These are phyloP conservation scores for Oxyteleia sp. DNA, from an alignment of 2,888 invertebrate genomes.

Conservation along the genomic window DNA sequence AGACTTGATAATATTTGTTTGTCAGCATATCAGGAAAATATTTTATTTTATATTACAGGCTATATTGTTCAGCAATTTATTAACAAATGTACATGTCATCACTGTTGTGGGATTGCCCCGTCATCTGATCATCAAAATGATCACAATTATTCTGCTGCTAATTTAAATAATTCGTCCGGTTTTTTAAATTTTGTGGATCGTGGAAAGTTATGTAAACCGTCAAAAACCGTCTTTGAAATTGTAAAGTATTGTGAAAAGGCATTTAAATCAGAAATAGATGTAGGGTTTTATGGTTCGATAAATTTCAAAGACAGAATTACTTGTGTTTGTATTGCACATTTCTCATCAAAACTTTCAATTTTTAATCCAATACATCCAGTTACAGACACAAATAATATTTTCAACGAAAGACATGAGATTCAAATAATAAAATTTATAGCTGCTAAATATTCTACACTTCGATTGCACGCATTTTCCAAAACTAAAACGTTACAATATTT, in stretches of 20 bases:
- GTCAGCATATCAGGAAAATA: constrained; percentile 9
- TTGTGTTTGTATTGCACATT: not conserved
- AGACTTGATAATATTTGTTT: not conserved
- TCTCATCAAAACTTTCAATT: not conserved
- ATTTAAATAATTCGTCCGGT: constrained; percentile 11
- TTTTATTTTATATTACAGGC: constrained; percentile 17
- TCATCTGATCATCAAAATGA: constrained; percentile 4
- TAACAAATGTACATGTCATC: constrained; percentile 7
- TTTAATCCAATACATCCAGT: constrained; percentile 18
- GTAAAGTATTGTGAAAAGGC: constrained; percentile 22
- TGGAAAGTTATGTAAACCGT: constrained; percentile 14
- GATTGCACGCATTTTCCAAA: constrained; percentile 3
- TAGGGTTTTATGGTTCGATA: constrained; percentile 11
- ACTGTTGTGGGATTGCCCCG: not conserved
- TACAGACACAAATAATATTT: not conserved
- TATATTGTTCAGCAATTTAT: constrained; percentile 15
- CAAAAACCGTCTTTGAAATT: constrained; percentile 8
- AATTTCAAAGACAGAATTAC: constrained; percentile 7
- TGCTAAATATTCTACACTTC: constrained; percentile 13
- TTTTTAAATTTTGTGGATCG: constrained; percentile 23
- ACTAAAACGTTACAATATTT: constrained; percentile 4
- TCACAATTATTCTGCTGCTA: constrained; percentile 12
- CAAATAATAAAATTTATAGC: constrained; percentile 8
- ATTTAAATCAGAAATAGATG: constrained; percentile 19
- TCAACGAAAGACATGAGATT: constrained; percentile 1